Base-by-base conservation (phyloP, 2,888 invertebrate genomes). In the Drosophila incognita region DNA sequence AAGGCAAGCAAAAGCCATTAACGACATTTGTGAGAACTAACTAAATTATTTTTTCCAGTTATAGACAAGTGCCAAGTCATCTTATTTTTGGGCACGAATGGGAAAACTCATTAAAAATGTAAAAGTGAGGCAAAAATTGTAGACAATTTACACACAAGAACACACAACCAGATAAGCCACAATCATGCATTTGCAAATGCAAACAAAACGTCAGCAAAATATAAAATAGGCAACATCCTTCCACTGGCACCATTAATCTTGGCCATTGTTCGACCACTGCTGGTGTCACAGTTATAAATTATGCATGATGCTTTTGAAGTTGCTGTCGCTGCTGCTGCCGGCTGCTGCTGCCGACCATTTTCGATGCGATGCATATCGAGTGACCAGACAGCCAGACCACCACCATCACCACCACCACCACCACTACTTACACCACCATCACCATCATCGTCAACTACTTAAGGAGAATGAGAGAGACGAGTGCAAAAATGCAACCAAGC, bases 211-310 rank as follows among this genome's bases (percentile, higher is more conserved):
- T 42, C 54, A 54, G 51, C 62, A 51, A 54, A 58, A 42, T 31
- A 29, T 18, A n/a, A 33, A 52, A 49, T 1, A 52, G 36, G 48
- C 56, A 64, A 62, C 76, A 83, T 76, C 81, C 74, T 80, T 42
- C 36, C 53, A 48, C 29, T 36, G 54, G 46, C 64, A 82, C 72
- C 84, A 85, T 85, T 85, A 87, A 85, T 85, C 88, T 81, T 86
- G 68, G 65, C 57, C 85, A 84, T 79, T 87, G 83, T 87, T 89
- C 77, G 74, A 72, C 68, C 73, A 62, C 51, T 56, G 65, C 46
- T 72, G 69, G 84, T 85, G 89, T 89, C 87, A 79, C 70, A 74
- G 80, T 80, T 80, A 84, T 88, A 88, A 88, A 88, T 90, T 75
- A 88, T 88, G 81, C 87, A 87, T 75, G 61, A 69, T 71, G 70